A percentile compares a stretch with the other conserved stretches of the same genome.
phyloP scores from a whole-genome alignment of 2,113 vertebrate genomes.

The Grammomys dolichurus region DNA sequence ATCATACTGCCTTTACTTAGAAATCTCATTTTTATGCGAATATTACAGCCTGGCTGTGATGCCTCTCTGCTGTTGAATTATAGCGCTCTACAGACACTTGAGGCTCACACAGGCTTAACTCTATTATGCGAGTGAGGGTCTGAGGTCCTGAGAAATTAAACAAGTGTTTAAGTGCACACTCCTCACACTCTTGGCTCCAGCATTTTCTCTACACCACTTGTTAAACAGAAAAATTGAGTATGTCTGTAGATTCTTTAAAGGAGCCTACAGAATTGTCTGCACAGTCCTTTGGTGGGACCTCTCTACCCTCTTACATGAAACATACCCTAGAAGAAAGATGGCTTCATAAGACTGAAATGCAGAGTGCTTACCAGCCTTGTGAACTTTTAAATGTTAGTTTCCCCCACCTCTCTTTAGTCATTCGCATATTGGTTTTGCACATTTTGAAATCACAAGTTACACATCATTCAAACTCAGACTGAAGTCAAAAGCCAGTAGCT shows the following conservation, averaged over 20 bases:
- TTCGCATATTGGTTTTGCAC: neutral
- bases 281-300: fast-evolving
- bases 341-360: neutral
- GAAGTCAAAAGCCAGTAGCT: neutral
- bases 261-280: fast-evolving
- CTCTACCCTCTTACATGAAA: fast-evolving
- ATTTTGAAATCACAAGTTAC: neutral
- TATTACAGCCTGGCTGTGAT: neutral
- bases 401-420: neutral
- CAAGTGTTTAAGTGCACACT: fast-evolving
- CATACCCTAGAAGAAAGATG: fast-evolving
- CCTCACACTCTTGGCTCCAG: fast-evolving
- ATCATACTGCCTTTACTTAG: neutral
- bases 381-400: neutral
- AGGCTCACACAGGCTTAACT: neutral
- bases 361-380: neutral
- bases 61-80: neutral
- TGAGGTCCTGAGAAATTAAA: too few species aligned
- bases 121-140: neutral
- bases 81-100: neutral
- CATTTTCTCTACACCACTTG: neutral
- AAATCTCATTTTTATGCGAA: neutral
- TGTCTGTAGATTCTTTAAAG: neutral
- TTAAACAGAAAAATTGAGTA: neutral
- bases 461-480: neutral